These are phyloP conservation scores for Argya squamiceps DNA, from an alignment of 2,797 vertebrate genomes.

Conservation along the genomic window DNA sequence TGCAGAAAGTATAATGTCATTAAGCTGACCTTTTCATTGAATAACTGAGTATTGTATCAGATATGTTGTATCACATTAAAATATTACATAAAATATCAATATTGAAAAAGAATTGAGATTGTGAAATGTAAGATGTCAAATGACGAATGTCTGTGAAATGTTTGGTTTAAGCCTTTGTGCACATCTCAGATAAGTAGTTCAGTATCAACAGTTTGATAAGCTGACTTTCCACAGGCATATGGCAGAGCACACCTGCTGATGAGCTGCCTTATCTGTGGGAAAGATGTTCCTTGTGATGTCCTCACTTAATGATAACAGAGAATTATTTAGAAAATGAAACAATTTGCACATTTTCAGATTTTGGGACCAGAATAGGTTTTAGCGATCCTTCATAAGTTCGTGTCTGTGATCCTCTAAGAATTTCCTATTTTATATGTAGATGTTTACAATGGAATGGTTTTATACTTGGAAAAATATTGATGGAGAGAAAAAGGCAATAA, in stretches of 20 bases:
- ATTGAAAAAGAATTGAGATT: not conserved
- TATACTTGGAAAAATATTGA: not conserved
- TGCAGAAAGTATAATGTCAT: not conserved
- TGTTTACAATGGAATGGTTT: not conserved
- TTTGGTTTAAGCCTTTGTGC: not conserved
- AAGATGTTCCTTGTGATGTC: not conserved
- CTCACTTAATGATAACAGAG: not conserved
- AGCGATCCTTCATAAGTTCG: rapidly evolving
- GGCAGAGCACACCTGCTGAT: not conserved
- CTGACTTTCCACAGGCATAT: not conserved
- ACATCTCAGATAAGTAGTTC: not conserved
- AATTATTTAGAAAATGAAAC: not conserved
- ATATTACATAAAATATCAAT: not conserved
- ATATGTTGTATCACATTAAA: not conserved
- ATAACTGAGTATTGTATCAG: not conserved
- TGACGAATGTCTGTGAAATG: not conserved
- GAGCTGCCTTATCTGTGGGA: not conserved
- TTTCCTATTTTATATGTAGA: not conserved
- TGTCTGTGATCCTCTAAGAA: not conserved
- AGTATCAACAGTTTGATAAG: not conserved
- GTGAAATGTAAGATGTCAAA: not conserved
- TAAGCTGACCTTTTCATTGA: not conserved
- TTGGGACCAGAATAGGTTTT: not conserved
- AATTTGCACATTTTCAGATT: not conserved
- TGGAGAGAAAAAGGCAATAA: not conserved